Percentiles rank a stretch among this genome's conserved stretches.
phyloP scores from a whole-genome alignment of 2,888 invertebrate genomes.

The Amblyteles armatorius region DNA sequence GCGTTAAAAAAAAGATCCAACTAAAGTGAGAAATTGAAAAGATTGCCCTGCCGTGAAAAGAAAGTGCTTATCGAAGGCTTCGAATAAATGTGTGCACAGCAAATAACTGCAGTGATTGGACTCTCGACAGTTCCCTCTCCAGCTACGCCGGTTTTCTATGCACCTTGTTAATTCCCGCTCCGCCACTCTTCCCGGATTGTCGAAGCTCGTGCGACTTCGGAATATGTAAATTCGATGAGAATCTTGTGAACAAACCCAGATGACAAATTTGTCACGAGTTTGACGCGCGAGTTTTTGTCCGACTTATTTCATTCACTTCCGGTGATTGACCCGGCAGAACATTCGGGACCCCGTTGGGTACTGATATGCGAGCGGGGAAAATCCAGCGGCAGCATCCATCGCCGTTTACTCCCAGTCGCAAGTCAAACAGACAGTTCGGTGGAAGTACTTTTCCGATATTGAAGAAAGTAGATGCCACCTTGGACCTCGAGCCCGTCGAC shows the following conservation, averaged over 20 bases:
- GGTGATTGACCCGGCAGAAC: constrained; percentile 51
- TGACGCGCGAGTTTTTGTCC: neutral
- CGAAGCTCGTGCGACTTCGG: neutral
- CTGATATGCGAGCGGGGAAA: constrained; percentile 37
- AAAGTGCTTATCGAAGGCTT: neutral
- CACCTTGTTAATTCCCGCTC: neutral
- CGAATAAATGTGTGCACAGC: constrained; percentile 7
- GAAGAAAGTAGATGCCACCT: constrained; percentile 23
- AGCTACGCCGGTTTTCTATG: neutral
- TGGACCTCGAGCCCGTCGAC: constrained; percentile 38
- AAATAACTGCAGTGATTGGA: constrained; percentile 8
- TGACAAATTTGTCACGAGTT: constrained; percentile 23
- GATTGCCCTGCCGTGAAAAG: neutral
- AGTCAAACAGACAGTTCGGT: constrained; percentile 56
- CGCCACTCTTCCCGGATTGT: neutral
- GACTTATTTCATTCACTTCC: constrained; percentile 33
- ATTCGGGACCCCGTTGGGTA: constrained; percentile 46
- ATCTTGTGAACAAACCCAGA: constrained; percentile 45
- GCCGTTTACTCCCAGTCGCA: constrained; percentile 13
- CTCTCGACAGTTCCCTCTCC: neutral
- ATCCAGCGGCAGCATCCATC: constrained; percentile 9
- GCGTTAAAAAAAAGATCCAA: neutral
- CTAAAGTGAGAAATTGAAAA: neutral
- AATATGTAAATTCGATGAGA: constrained; percentile 13
- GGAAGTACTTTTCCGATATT: constrained; percentile 59